A percentile compares a stretch with the other conserved stretches of the same genome.
These are phyloP conservation scores for Diogma glabrata DNA, from an alignment of 2,888 invertebrate species.

Conservation along the genomic window DNA sequence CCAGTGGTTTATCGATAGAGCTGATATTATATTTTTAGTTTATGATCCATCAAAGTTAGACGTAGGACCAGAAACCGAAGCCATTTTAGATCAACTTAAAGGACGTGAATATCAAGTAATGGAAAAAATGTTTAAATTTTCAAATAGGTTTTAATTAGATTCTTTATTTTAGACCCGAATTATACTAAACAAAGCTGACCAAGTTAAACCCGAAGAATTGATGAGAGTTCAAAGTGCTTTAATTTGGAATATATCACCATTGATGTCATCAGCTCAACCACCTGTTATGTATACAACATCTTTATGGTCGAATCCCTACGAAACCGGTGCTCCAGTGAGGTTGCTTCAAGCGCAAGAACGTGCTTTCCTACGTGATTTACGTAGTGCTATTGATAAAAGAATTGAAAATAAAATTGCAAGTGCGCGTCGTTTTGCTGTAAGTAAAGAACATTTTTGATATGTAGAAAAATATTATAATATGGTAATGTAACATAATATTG, in stretches of 20 bases:
- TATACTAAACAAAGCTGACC: constrained; percentile 88
- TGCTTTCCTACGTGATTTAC: constrained; percentile 73
- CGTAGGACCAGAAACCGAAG: constrained; percentile 89
- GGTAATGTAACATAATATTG: no score
- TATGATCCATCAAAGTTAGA: constrained; percentile 93
- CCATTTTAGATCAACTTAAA: constrained; percentile 87
- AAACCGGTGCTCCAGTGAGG: constrained; percentile 66
- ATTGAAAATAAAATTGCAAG: constrained; percentile 92
- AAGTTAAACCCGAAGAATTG: constrained; percentile 81
- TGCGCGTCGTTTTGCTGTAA: constrained; percentile 88
- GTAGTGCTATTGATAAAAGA: constrained; percentile 73
- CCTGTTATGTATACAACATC: constrained; percentile 86
- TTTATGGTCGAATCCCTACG: constrained; percentile 77
- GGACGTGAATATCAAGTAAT: constrained; percentile 75
- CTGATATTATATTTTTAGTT: constrained; percentile 88
- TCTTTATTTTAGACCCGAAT: constrained; percentile 52
- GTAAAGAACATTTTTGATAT: constrained; percentile 32
- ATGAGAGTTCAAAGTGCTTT: constrained; percentile 88
- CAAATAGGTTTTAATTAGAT: neutral
- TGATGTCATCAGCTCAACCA: constrained; percentile 90
- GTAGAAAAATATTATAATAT: neutral
- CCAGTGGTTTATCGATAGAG: constrained; percentile 94
- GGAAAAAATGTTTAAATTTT: constrained; percentile 25
- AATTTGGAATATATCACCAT: constrained; percentile 93
- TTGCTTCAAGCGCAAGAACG: constrained; percentile 81